Evolutionary conservation across 2,113 vertebrate genomes (phyloP).

Genomic region (Myotis brandtii): DNA sequence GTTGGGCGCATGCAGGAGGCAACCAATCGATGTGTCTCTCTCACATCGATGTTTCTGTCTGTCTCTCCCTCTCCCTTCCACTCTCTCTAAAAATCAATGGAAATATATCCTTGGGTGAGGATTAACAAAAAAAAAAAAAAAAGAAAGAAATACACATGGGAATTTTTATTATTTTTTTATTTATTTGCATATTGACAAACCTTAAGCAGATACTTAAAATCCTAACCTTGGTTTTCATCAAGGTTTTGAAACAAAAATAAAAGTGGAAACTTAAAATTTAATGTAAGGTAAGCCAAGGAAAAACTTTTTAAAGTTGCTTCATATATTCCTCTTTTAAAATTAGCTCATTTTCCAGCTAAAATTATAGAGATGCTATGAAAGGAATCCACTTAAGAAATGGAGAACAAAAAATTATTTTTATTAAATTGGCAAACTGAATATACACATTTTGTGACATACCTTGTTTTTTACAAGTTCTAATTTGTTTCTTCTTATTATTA

Average conservation of each 20-base stretch:
- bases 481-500: constrained; percentile 30
- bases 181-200: neutral
- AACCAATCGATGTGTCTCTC: too few relatives aligned
- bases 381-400: constrained; percentile 39
- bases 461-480: constrained; percentile 36
- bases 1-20: too few relatives aligned
- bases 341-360: constrained; percentile 39
- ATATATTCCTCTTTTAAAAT: constrained; percentile 10
- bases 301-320: constrained; percentile 1
- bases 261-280: constrained; percentile 49
- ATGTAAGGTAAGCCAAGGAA: constrained; percentile 29
- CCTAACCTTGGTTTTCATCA: constrained; percentile 30
- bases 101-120: too few relatives aligned
- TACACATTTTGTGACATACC: neutral
- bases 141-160: neutral
- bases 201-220: neutral
- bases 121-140: too few relatives aligned
- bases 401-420: neutral
- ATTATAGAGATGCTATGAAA: constrained; percentile 15
- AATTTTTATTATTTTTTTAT: neutral
- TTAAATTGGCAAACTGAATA: neutral
- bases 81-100: too few relatives aligned
- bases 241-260: constrained; percentile 57
- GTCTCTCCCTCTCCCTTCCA: too few relatives aligned
- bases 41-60: too few relatives aligned